phyloP scores from a whole-genome alignment of 1,140 invertebrate species.

The Branchinecta lynchi region DNA sequence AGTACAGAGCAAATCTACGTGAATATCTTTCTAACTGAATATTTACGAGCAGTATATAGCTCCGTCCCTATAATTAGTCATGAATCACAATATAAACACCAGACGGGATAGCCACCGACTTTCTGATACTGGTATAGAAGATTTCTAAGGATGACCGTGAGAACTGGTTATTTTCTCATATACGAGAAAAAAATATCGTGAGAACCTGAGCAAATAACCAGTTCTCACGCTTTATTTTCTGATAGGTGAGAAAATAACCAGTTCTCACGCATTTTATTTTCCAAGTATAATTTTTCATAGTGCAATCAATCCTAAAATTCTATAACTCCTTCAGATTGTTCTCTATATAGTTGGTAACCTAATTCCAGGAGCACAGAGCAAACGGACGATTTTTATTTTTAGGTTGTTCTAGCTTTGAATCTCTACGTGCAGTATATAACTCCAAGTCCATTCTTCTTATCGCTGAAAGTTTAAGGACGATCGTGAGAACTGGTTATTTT shows the following conservation, averaged over 20 bases:
- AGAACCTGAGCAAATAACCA: neutral
- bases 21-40: neutral
- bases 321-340: neutral
- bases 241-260: neutral
- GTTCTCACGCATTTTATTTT: neutral
- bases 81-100: neutral
- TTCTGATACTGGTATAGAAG: neutral
- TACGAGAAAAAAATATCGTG: neutral
- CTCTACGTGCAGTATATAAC: too few relatives aligned
- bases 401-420: too few relatives aligned
- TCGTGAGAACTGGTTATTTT: too few relatives aligned
- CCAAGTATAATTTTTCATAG: neutral
- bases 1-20: neutral
- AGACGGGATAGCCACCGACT: neutral
- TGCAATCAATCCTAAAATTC: too few relatives aligned
- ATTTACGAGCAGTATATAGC: too few relatives aligned
- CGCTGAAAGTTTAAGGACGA: too few relatives aligned
- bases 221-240: neutral
- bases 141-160: neutral
- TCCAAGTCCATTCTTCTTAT: too few relatives aligned
- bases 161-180: neutral
- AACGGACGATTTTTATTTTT: too few relatives aligned
- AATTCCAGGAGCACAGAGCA: constrained; percentile 8
- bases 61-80: neutral
- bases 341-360: neutral